Conservation (phyloP, 2,797 vertebrate species). For the Delichon dasypus region DNA sequence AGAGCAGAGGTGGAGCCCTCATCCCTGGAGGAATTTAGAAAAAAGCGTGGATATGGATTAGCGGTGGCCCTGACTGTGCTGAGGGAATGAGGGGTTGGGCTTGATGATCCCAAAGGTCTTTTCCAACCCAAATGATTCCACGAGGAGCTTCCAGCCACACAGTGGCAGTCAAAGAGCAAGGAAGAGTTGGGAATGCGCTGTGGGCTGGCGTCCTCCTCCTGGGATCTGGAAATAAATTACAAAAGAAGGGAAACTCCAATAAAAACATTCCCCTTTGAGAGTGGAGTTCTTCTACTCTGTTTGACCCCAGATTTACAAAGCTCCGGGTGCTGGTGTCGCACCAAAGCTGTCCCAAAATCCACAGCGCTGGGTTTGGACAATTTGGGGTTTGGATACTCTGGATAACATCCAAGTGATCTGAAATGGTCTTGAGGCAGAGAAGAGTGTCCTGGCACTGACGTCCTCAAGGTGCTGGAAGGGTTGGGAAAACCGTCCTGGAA, state of each 20-base stretch:
- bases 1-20: not conserved
- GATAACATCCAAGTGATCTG: too few relatives aligned
- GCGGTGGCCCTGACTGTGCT: too few relatives aligned
- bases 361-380: not conserved
- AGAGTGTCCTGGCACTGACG: not conserved
- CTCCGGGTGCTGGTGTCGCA: not conserved
- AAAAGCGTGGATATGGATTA: too few relatives aligned
- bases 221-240: not conserved
- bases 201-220: too few relatives aligned
- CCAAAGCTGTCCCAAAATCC: not conserved
- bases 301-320: too few relatives aligned
- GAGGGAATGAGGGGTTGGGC: not conserved
- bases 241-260: not conserved
- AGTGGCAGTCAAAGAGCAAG: not conserved
- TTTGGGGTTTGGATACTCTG: not conserved
- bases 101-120: not conserved
- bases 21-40: not conserved
- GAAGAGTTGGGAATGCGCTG: not conserved
- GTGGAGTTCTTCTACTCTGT: not conserved
- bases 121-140: not conserved
- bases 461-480: not conserved
- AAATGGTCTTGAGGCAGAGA: accelerated
- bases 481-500: not conserved
- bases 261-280: not conserved
- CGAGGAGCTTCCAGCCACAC: not conserved